These are phyloP conservation scores for Nothobranchius kuhntae DNA, from an alignment of 2,113 vertebrate species.

Conservation along the genomic window DNA sequence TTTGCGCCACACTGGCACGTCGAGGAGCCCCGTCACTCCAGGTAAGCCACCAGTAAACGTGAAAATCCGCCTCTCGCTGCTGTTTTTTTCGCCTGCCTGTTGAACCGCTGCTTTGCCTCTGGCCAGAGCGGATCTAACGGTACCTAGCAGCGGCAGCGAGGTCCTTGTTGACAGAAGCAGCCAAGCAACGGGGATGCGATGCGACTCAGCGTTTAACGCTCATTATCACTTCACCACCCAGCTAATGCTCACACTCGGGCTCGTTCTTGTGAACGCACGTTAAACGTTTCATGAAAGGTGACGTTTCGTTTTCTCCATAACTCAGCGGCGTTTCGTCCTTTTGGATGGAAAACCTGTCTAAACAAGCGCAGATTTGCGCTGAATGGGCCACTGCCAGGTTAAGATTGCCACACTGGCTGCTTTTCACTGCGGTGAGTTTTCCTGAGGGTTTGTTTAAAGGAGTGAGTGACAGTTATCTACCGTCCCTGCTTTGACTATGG, in stretches of 20 bases:
- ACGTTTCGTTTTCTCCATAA: not conserved
- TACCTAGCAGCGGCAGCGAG: conserved; percentile 27
- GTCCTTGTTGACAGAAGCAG: conserved; percentile 75
- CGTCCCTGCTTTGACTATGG: not conserved
- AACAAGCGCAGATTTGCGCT: conserved; percentile 20
- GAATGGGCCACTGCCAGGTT: conserved; percentile 33
- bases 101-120: conserved; percentile 19
- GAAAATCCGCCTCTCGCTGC: not conserved
- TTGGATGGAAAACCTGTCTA: not conserved
- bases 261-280: not conserved
- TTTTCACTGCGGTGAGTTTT: conserved; percentile 48
- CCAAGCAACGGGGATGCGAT: conserved; percentile 58
- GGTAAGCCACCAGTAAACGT: conserved; percentile 47
- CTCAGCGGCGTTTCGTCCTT: not conserved
- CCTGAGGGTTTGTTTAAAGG: conserved; percentile 23
- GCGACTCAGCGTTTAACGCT: conserved; percentile 36
- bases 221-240: conserved; percentile 13
- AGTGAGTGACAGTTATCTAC: not conserved
- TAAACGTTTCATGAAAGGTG: not conserved
- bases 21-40: conserved; percentile 22
- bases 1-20: conserved; percentile 36
- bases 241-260: not conserved
- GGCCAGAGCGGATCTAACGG: conserved; percentile 8
- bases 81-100: conserved; percentile 1
- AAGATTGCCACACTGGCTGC: conserved; percentile 33